Conservation (phyloP, 1,140 invertebrate genomes). For the Limonius californicus region DNA sequence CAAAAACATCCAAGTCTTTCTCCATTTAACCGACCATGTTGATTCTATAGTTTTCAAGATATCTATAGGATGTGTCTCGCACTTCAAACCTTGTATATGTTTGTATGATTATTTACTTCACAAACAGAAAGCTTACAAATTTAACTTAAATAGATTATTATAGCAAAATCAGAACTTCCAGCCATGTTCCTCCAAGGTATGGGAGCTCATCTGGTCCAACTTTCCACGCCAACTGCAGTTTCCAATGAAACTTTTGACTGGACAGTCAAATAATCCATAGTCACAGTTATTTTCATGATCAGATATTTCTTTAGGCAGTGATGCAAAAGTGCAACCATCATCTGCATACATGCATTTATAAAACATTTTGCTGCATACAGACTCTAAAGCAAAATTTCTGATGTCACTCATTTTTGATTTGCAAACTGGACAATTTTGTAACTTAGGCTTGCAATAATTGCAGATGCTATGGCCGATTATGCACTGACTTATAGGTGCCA, state of each 20-base stretch:
- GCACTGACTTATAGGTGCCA: slow-evolving; percentile 17
- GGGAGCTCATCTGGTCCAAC: not conserved
- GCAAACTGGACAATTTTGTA: slow-evolving; percentile 16
- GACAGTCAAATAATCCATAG: not conserved
- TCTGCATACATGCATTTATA: slow-evolving; percentile 14
- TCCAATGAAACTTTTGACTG: not conserved
- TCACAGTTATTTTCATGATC: slow-evolving; percentile 16
- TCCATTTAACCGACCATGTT: too few species aligned
- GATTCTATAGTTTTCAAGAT: too few species aligned
- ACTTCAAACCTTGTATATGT: too few species aligned
- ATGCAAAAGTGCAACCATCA: slow-evolving; percentile 12
- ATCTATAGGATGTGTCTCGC: too few species aligned
- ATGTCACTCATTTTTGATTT: slow-evolving; percentile 4
- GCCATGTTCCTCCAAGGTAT: not conserved
- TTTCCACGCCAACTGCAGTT: not conserved
- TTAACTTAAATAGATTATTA: too few species aligned
- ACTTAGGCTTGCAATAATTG: slow-evolving; percentile 9
- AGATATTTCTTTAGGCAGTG: not conserved
- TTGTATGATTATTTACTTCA: not conserved
- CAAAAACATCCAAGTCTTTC: too few species aligned
- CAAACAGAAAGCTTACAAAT: not conserved
- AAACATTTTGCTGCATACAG: slow-evolving; percentile 13
- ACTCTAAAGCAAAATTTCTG: slow-evolving; percentile 20
- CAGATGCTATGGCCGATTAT: slow-evolving; percentile 18
- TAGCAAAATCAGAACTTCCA: too few species aligned